Evolutionary conservation across 2,113 vertebrate genomes (phyloP), one percentile per base, ranked within the genome.

Genomic region (Tragelaphus scriptus): DNA sequence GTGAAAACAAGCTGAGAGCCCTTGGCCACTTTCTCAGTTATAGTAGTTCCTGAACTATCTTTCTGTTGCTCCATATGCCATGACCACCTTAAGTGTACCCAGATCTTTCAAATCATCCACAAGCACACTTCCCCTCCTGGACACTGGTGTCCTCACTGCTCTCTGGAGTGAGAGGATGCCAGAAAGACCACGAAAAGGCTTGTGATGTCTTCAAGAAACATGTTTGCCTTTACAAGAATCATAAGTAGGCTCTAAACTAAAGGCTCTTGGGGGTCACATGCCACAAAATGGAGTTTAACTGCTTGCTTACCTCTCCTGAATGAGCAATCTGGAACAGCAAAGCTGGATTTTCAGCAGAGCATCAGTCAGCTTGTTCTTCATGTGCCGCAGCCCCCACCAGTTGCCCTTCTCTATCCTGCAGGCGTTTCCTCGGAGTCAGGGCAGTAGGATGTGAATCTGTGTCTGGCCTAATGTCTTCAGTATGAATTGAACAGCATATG

Each of bases 301-400:
- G 90, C 94, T 89, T 95, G 97, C 98, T 97, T 59, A 93, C 90
- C 77, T 96, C 95, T 98, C 68, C 59, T 94, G 88, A 96, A 97
- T 98, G 97, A 95, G 90, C 92, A 95, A 92, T 98, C 98, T 47
- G 90, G 93, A 97, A 95, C 44, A 95, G 95, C 10, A 94, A 94
- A 98, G 95, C 88, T 77, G 55, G 26, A 89, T 96, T 98, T 97
- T 95, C 94, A 98, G 95, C 97, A 98, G 90, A 98, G 93, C 94
- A 65, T 98, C 98, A 92, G 7, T 87, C 44, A 95, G 82, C n/a
- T 82, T 92, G 75, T 49, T 96, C 92, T 89, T 1, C 9, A 81
- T 21, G 58, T 61, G 58, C 30, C 56, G 84, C 23, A n/a, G 85
- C 25, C 36, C 19, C 55, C 4, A 3, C 80, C 28, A 84, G 85